Evolutionary conservation across 2,888 invertebrate species (phyloP).

Genomic region (Caenorhabditis sp.): DNA sequence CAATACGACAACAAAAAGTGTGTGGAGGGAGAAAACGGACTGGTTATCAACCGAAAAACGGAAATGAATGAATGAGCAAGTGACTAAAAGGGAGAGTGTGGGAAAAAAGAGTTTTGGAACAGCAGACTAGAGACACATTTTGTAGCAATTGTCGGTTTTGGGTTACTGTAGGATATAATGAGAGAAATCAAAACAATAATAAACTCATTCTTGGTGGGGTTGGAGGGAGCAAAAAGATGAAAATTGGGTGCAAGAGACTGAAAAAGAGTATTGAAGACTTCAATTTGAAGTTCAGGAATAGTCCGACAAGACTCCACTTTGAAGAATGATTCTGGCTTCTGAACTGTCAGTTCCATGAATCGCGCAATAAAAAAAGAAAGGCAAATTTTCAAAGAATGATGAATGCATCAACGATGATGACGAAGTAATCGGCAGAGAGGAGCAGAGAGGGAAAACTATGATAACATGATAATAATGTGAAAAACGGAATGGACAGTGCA

Average conservation of each 20-base stretch:
- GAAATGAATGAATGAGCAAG: slow-evolving; percentile 42
- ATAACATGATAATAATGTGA: slow-evolving; percentile 13
- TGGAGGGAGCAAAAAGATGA: no score
- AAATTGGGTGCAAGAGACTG: not conserved
- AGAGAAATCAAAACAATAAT: no score
- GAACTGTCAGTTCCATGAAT: slow-evolving; percentile 10
- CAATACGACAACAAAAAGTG: slow-evolving; percentile 34
- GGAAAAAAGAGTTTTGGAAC: slow-evolving; percentile 7
- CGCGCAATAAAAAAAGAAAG: not conserved
- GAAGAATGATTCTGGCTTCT: not conserved
- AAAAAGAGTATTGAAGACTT: not conserved
- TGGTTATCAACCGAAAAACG: slow-evolving; percentile 47
- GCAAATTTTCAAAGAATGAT: slow-evolving; percentile 45
- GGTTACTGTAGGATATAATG: not conserved
- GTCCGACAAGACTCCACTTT: not conserved
- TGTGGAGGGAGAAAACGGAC: slow-evolving; percentile 19
- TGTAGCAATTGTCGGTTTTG: not conserved
- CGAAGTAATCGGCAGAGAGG: not conserved
- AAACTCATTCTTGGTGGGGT: no score
- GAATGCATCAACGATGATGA: slow-evolving; percentile 25
- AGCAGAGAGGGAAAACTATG: slow-evolving; percentile 3
- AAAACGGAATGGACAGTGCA: slow-evolving; percentile 4
- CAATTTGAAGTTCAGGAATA: not conserved
- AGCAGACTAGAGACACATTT: slow-evolving; percentile 30
- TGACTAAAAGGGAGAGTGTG: slow-evolving; percentile 2